These are phyloP conservation scores for Trinorchestia longiramus DNA, from an alignment of 1,140 invertebrate species.

Conservation along the genomic window DNA sequence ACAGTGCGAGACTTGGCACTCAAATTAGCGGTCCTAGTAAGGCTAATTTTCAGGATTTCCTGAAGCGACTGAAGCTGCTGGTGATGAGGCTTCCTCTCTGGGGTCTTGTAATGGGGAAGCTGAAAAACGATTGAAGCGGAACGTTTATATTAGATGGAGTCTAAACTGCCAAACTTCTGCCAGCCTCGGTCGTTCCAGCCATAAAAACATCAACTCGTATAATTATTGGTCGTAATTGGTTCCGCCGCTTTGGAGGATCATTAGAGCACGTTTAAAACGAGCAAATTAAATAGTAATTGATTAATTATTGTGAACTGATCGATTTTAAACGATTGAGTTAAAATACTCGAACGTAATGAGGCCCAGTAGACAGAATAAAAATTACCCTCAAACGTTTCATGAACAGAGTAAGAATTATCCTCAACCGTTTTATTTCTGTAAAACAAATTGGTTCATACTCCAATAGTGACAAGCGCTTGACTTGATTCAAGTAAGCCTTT, in stretches of 20 bases:
- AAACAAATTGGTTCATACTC: not conserved
- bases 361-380: too few species aligned
- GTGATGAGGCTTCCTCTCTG: not conserved
- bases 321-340: not conserved
- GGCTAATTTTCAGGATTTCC: not conserved
- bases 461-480: not conserved
- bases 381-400: not conserved
- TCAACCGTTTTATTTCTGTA: not conserved
- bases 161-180: not conserved
- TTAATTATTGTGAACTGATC: not conserved
- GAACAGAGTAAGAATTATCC: too few species aligned
- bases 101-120: not conserved
- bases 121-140: not conserved
- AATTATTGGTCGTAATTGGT: not conserved
- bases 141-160: not conserved
- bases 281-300: not conserved
- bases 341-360: not conserved
- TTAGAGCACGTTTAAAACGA: not conserved
- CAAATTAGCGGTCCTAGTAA: not conserved
- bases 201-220: not conserved
- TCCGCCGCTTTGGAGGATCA: not conserved
- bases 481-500: not conserved
- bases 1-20: not conserved
- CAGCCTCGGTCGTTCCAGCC: not conserved
- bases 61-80: not conserved